Evolutionary conservation across 1,140 invertebrate species (phyloP).

Genomic region (Coenobita brevimanus): DNA sequence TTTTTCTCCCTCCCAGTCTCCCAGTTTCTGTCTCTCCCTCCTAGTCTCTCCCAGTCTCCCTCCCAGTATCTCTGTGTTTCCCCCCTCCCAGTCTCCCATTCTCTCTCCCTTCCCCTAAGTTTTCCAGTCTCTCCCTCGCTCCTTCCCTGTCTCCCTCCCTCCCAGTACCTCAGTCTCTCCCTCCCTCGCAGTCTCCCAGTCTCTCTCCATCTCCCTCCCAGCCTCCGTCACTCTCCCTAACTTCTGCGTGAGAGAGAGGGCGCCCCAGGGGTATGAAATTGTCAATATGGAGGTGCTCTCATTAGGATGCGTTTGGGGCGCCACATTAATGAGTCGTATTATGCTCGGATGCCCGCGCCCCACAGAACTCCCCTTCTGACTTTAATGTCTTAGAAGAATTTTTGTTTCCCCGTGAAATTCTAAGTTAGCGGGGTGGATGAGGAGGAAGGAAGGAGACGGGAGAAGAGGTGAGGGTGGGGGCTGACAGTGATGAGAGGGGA

Average conservation of each 20-base stretch:
- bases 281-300: slow-evolving; percentile 60
- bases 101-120: background rate
- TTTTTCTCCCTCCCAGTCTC: background rate
- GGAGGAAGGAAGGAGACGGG: background rate
- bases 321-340: slow-evolving; percentile 63
- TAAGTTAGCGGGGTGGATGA: slow-evolving; percentile 41
- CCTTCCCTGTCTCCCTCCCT: background rate
- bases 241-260: slow-evolving; percentile 14
- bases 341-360: slow-evolving; percentile 44
- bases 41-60: background rate
- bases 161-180: background rate
- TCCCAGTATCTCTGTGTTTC: background rate
- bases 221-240: background rate
- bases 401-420: slow-evolving; percentile 57
- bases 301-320: slow-evolving; percentile 63
- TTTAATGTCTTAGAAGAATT: slow-evolving; percentile 61
- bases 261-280: slow-evolving; percentile 60
- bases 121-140: background rate
- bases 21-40: background rate
- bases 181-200: background rate
- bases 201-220: background rate
- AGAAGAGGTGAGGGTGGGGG: background rate
- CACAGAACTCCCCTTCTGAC: slow-evolving; percentile 49
- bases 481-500: background rate
- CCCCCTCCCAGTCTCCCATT: background rate